Evolutionary conservation across 1,140 invertebrate species (phyloP).

Genomic region (Lamellibrachia luymesi): DNA sequence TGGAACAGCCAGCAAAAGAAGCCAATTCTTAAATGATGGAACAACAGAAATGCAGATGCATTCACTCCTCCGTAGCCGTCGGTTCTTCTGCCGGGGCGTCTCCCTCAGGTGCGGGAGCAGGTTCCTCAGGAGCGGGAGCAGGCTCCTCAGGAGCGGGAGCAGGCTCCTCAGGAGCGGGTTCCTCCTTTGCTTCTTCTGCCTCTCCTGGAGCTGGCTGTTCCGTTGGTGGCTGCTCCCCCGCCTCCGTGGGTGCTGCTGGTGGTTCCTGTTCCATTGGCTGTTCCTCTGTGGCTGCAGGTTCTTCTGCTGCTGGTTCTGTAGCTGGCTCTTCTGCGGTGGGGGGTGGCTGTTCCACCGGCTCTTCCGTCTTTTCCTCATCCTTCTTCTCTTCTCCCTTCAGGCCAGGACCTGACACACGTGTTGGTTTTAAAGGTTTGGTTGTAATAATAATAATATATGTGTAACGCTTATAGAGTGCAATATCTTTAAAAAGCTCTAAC

Average conservation of each 20-base stretch:
- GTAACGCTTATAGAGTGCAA: too few species aligned
- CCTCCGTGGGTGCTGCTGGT: conserved; percentile 27
- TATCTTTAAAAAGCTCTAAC: too few species aligned
- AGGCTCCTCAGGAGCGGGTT: not conserved
- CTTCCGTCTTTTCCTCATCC: not conserved
- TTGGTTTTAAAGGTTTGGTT: not conserved
- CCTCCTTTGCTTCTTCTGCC: not conserved
- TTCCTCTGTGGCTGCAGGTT: conserved; percentile 27
- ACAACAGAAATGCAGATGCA: not conserved
- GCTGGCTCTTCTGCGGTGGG: conserved; percentile 12
- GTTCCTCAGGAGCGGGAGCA: not conserved
- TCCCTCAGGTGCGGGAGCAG: conserved; percentile 8
- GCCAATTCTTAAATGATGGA: not conserved
- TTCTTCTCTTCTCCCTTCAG: not conserved
- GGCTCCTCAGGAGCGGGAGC: conserved; percentile 7
- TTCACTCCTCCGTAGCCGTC: not conserved
- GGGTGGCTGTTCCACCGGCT: not conserved
- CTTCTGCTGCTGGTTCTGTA: conserved; percentile 16
- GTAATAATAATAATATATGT: too few species aligned
- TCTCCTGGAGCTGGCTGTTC: not conserved
- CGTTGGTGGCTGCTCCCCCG: conserved; percentile 18
- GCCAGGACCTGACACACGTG: not conserved
- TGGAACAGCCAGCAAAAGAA: not conserved
- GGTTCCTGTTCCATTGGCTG: conserved; percentile 10
- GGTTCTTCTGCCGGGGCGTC: not conserved